These are phyloP conservation scores for Prolemur simus DNA, from an alignment of 2,113 vertebrate genomes.

Conservation along the genomic window DNA sequence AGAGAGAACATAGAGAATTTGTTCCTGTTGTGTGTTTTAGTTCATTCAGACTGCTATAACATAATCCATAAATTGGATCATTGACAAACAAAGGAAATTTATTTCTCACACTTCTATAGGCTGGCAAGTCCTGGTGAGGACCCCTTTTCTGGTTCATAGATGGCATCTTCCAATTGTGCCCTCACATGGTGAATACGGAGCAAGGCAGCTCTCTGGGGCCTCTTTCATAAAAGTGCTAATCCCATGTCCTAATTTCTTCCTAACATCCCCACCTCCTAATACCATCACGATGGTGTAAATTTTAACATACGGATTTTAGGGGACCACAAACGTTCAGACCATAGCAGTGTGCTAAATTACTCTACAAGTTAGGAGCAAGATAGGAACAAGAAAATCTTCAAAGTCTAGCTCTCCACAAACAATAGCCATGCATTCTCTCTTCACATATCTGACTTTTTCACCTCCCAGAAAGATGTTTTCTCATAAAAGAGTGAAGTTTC, in stretches of 20 bases:
- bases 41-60: not conserved
- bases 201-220: not conserved
- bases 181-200: not conserved
- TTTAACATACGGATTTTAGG: not conserved
- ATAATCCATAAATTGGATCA: no score
- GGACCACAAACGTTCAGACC: not conserved
- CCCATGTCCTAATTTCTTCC: not conserved
- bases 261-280: not conserved
- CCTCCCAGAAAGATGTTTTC: not conserved
- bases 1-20: not conserved
- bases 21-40: not conserved
- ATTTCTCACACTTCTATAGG: no score
- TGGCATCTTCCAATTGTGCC: rapidly evolving
- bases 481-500: not conserved
- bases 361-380: not conserved
- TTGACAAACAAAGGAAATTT: no score
- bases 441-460: not conserved
- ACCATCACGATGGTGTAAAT: not conserved
- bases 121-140: not conserved
- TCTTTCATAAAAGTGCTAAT: not conserved
- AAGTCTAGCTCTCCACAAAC: not conserved
- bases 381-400: not conserved
- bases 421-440: not conserved
- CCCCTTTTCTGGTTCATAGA: not conserved
- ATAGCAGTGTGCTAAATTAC: not conserved